phyloP scores from a whole-genome alignment of 92 coral and sea anemone species.

The Parazoanthus darwini region DNA sequence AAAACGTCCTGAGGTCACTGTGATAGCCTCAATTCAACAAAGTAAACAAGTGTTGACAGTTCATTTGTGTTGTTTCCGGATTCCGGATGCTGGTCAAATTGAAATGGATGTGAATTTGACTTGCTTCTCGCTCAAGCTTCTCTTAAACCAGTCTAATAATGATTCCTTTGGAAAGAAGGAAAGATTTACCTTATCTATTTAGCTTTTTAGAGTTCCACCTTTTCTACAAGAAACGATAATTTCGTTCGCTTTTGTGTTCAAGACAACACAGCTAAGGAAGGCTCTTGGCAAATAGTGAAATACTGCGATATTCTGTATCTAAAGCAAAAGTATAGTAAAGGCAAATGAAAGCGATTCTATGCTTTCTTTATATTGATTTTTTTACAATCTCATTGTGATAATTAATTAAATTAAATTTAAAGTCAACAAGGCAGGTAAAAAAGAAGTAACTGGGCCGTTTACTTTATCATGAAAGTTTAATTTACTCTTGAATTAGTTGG shows the following conservation, averaged over 20 bases:
- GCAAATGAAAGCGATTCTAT: no score
- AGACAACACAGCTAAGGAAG: no score
- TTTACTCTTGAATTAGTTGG: background rate
- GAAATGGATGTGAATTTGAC: background rate
- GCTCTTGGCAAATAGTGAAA: background rate
- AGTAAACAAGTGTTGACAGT: conserved; percentile 20
- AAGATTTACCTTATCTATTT: background rate
- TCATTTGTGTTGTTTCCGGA: conserved; percentile 39
- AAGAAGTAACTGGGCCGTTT: background rate
- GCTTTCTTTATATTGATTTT: background rate
- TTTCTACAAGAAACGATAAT: background rate
- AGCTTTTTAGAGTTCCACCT: background rate
- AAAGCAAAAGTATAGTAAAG: no score
- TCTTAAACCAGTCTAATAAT: background rate
- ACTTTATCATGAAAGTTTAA: background rate
- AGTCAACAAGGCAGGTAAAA: background rate
- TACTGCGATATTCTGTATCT: background rate
- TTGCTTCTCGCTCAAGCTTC: background rate
- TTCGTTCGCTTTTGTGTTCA: background rate
- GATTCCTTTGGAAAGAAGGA: background rate
- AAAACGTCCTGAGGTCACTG: background rate
- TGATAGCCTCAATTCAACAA: background rate
- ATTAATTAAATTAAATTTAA: no score
- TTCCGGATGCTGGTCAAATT: background rate
- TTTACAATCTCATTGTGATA: background rate